Evolutionary conservation across 53 echinoderm and acorn worm genomes (phyloP).

Genomic region (Paracentrotus lividus): DNA sequence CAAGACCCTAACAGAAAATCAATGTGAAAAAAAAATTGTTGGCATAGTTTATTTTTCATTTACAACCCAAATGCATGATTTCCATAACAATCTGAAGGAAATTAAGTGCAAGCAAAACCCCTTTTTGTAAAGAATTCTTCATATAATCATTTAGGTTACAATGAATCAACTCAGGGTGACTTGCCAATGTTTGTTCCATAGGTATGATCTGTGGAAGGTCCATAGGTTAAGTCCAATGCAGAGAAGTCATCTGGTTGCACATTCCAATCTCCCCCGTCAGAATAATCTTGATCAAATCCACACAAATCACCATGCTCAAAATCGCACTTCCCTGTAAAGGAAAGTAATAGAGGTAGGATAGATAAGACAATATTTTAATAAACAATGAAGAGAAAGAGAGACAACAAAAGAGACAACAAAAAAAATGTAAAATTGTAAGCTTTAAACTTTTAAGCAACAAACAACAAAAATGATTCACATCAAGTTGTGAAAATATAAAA

Average conservation of each 20-base stretch:
- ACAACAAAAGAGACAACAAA: neutral
- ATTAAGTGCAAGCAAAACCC: no score
- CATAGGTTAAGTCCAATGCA: conserved; percentile 41
- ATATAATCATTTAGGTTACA: no score
- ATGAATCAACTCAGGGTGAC: neutral
- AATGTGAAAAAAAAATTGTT: no score
- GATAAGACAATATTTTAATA: neutral
- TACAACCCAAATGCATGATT: no score
- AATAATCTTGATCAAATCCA: conserved; percentile 75
- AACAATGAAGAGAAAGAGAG: neutral
- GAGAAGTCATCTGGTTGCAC: conserved; percentile 38
- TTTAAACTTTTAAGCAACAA: no score
- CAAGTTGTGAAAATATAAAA: no score
- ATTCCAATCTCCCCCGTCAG: conserved; percentile 71
- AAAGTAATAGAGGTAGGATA: neutral
- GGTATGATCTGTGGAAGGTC: conserved; percentile 80
- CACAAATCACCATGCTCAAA: conserved; percentile 86
- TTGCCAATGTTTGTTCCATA: conserved; percentile 75
- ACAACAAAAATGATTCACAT: no score
- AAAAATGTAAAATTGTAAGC: neutral
- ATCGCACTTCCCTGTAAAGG: conserved; percentile 58
- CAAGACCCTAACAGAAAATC: no score
- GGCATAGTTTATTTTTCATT: no score
- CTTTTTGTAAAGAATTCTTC: no score
- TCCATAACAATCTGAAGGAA: no score